Conservation (phyloP, 2,113 vertebrate genomes). For the Capra hircus region DNA sequence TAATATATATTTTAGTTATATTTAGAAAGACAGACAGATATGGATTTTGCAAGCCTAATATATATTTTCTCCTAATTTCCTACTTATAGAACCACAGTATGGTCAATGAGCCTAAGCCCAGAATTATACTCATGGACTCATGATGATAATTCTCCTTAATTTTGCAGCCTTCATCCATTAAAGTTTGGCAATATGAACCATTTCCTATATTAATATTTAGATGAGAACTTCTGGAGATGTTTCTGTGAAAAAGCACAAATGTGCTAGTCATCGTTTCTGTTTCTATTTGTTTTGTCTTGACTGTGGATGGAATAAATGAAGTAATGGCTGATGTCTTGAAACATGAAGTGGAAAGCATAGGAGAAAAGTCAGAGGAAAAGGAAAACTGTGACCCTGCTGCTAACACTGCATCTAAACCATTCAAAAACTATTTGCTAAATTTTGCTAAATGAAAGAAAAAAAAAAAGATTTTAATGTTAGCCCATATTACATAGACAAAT, state of each 20-base stretch:
- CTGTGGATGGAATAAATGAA: neutral
- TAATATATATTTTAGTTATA: neutral
- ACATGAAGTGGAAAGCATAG: neutral
- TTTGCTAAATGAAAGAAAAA: neutral
- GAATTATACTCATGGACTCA: neutral
- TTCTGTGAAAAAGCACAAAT: neutral
- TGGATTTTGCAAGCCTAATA: neutral
- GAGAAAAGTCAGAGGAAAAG: neutral
- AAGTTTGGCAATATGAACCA: neutral
- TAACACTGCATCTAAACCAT: neutral
- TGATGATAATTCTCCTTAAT: neutral
- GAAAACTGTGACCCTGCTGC: neutral
- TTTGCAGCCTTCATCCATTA: neutral
- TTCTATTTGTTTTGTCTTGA: neutral
- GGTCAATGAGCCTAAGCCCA: neutral
- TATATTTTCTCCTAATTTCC: neutral
- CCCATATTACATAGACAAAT: neutral
- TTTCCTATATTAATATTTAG: neutral
- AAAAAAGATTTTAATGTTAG: neutral
- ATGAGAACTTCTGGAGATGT: neutral
- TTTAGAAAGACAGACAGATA: neutral
- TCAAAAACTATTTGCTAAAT: neutral
- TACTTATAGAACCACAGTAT: neutral
- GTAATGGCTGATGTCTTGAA: neutral
- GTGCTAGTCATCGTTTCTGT: neutral